A percentile compares a stretch with the other conserved stretches of the same genome.
These are phyloP conservation scores for Polypterus senegalus DNA, from an alignment of 2,113 vertebrate genomes.

Conservation along the genomic window DNA sequence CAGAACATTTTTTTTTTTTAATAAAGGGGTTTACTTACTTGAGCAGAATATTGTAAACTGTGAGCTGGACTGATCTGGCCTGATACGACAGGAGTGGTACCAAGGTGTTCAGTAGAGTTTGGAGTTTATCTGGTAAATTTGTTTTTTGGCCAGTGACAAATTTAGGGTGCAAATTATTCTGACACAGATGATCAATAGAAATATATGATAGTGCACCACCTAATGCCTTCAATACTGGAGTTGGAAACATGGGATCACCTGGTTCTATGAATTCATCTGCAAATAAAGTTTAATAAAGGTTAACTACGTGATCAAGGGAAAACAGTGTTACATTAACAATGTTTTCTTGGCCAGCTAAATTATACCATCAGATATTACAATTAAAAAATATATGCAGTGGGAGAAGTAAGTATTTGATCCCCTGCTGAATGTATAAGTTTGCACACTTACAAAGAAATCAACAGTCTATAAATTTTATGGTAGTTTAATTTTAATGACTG, in stretches of 20 bases:
- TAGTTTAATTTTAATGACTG: too few relatives aligned
- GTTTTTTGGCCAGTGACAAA: constrained; percentile 72
- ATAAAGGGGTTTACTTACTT: constrained; percentile 57
- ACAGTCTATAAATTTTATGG: too few relatives aligned
- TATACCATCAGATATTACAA: too few relatives aligned
- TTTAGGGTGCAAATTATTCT: constrained; percentile 66
- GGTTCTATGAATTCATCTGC: constrained; percentile 52
- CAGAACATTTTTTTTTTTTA: background rate
- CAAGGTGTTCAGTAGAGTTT: constrained; percentile 78
- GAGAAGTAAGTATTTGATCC: too few relatives aligned
- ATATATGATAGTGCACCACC: constrained; percentile 67
- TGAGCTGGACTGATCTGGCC: constrained; percentile 74
- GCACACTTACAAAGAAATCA: too few relatives aligned
- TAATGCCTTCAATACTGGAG: constrained; percentile 59
- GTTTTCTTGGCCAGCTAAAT: too few relatives aligned
- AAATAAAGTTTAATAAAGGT: background rate
- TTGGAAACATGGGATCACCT: constrained; percentile 45
- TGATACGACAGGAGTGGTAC: constrained; percentile 72
- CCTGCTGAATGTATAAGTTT: too few relatives aligned
- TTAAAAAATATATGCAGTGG: too few relatives aligned
- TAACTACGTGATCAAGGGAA: too few relatives aligned
- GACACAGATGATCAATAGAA: constrained; percentile 65
- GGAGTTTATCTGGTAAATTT: constrained; percentile 70
- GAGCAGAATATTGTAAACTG: constrained; percentile 69
- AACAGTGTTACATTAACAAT: too few relatives aligned